phyloP scores from a whole-genome alignment of 1,140 invertebrate genomes.

The Arctopsyche grandis region DNA sequence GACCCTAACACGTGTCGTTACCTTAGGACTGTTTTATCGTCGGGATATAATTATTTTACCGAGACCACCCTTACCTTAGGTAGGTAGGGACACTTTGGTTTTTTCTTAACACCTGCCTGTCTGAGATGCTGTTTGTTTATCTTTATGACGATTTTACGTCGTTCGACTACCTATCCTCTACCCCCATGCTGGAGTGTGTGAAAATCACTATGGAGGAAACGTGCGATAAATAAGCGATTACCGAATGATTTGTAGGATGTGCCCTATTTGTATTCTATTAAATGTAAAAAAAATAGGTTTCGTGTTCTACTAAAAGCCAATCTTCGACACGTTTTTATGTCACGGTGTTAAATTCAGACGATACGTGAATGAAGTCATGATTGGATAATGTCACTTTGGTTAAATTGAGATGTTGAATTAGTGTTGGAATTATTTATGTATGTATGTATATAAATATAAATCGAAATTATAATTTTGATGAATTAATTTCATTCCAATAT shows the following conservation, averaged over 20 bases:
- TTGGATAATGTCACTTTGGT: too few species aligned
- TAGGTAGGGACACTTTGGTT: slow-evolving; percentile 9
- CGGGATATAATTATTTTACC: background rate
- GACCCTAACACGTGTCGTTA: slow-evolving; percentile 18
- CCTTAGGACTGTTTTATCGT: slow-evolving; percentile 26
- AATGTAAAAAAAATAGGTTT: too few species aligned
- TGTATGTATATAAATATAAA: background rate
- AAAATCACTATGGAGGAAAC: slow-evolving; percentile 12
- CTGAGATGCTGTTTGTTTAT: background rate
- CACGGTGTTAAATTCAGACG: too few species aligned
- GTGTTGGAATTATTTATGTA: background rate
- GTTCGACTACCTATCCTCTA: slow-evolving; percentile 3
- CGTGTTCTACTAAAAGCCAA: too few species aligned
- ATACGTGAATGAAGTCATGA: too few species aligned
- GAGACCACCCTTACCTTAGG: slow-evolving; percentile 38
- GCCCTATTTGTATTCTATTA: background rate
- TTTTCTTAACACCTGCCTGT: slow-evolving; percentile 2
- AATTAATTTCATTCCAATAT: too few species aligned
- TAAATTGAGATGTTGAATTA: too few species aligned
- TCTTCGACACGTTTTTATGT: too few species aligned
- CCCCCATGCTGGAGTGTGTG: background rate
- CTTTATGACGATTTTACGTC: slow-evolving; percentile 24
- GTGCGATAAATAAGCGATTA: slow-evolving; percentile 12
- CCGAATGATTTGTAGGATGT: background rate
- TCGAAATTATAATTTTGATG: too few species aligned